These are phyloP conservation scores for Tauraco erythrolophus DNA, from an alignment of 2,113 vertebrate species.

Conservation along the genomic window DNA sequence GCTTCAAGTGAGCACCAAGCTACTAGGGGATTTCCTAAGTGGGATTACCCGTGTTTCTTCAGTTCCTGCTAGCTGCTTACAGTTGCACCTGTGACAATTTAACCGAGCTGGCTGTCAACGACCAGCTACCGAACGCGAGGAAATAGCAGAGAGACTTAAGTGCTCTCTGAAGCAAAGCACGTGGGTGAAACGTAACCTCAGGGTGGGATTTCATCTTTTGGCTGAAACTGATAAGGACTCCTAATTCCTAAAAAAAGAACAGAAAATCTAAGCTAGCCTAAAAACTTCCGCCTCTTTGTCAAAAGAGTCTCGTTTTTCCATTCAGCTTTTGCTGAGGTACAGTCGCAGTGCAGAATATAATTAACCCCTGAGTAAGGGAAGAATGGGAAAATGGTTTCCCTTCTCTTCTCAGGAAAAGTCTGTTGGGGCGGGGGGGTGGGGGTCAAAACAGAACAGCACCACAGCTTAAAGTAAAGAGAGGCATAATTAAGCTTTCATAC, in stretches of 20 bases:
- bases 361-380: conserved; percentile 2
- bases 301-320: neutral
- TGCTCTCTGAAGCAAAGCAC: neutral
- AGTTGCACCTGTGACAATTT: conserved; percentile 38
- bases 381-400: neutral
- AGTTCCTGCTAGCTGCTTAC: conserved; percentile 22
- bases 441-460: neutral
- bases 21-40: conserved; percentile 50
- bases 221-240: neutral
- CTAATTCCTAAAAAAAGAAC: neutral
- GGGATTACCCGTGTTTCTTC: neutral
- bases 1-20: neutral
- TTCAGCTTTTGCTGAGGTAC: neutral
- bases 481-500: conserved; percentile 15
- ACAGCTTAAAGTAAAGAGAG: neutral
- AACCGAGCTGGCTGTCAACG: neutral
- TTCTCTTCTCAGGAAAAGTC: conserved; percentile 19
- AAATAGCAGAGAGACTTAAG: neutral
- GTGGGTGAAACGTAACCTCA: neutral
- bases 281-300: neutral
- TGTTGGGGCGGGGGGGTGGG: neutral
- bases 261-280: neutral
- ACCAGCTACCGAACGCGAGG: neutral
- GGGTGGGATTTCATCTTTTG: neutral
- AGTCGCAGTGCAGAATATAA: neutral